These are phyloP conservation scores for Phodopus roborovskii DNA, from an alignment of 2,113 vertebrate species.

Conservation along the genomic window DNA sequence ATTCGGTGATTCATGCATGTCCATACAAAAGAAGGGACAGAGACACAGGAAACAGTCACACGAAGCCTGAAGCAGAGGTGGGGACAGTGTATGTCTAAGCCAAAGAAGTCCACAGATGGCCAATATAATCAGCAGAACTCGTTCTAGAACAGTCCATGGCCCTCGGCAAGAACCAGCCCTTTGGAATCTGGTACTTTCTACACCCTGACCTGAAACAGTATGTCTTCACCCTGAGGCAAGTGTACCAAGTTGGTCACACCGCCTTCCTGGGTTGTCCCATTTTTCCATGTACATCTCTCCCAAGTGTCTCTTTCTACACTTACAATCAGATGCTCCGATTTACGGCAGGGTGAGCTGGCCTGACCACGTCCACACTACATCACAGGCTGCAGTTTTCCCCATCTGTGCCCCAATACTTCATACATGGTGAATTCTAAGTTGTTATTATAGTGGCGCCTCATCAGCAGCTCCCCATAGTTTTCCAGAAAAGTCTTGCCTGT, in stretches of 20 bases:
- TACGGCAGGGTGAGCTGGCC: too few relatives aligned
- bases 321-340: background rate
- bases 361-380: background rate
- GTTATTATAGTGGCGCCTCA: background rate
- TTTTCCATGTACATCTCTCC: background rate
- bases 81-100: background rate
- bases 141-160: rapidly evolving
- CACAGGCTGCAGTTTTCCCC: background rate
- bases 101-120: background rate
- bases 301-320: background rate
- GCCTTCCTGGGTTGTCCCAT: background rate
- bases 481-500: background rate
- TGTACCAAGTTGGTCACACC: rapidly evolving
- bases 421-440: background rate
- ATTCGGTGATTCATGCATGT: background rate
- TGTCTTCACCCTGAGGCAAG: background rate
- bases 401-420: background rate
- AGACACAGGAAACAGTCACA: rapidly evolving
- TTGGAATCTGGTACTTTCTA: background rate
- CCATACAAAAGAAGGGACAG: background rate
- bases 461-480: background rate
- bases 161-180: background rate
- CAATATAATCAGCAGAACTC: background rate
- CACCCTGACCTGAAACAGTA: background rate
- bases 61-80: background rate